Evolutionary conservation across 2,888 invertebrate genomes (phyloP).

Genomic region (Unio pictorum): DNA sequence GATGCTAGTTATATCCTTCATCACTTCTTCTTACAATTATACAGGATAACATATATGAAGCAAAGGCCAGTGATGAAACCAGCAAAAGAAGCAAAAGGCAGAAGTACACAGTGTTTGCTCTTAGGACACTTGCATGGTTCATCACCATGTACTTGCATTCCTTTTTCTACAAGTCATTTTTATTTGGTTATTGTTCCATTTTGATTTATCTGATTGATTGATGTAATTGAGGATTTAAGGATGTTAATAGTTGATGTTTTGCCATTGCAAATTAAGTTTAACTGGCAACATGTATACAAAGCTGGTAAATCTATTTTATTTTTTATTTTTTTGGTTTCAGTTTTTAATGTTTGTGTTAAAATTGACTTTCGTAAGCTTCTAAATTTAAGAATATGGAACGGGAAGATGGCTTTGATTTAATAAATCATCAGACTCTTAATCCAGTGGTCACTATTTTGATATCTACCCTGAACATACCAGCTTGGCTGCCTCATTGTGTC

Average conservation of each 20-base stretch:
- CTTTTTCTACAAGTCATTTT: neutral
- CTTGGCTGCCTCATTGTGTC: too few relatives aligned
- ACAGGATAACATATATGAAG: conserved; percentile 51
- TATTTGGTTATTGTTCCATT: neutral
- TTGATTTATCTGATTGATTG: neutral
- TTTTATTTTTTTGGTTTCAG: conserved; percentile 1
- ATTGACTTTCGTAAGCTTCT: too few relatives aligned
- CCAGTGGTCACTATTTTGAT: too few relatives aligned
- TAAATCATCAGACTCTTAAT: too few relatives aligned
- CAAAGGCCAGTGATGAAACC: conserved; percentile 33
- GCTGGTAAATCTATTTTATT: neutral
- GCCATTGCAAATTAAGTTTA: neutral
- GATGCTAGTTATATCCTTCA: neutral
- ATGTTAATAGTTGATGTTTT: conserved; percentile 5
- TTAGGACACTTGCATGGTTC: conserved; percentile 46
- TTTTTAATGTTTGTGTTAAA: too few relatives aligned
- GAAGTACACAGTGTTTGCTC: conserved; percentile 26
- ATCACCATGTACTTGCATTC: conserved; percentile 42
- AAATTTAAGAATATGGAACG: too few relatives aligned
- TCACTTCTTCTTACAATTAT: neutral
- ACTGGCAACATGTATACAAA: too few relatives aligned
- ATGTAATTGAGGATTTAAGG: neutral
- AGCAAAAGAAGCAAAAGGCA: conserved; percentile 34
- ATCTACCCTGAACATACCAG: too few relatives aligned
- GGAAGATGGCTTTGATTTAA: too few relatives aligned